Base-by-base conservation (phyloP, 1,140 invertebrate species). In the Euschistus heros region DNA sequence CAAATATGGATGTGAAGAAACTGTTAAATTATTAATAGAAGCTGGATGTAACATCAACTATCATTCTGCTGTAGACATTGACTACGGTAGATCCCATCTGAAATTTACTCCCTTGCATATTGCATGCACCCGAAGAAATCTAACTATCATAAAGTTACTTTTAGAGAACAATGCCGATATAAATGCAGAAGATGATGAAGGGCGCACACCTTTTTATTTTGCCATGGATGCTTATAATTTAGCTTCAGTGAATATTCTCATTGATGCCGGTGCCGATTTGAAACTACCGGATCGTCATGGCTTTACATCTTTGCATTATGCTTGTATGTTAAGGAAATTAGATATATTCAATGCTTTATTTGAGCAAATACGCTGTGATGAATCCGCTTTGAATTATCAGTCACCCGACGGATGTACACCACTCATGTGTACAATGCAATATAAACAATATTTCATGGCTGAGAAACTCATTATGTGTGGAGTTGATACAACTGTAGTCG, bases 331-430 rank as follows among this genome's bases (percentile, higher is more conserved):
- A 2, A 27, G 52, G 5, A 17, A 60, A 27, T 44, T 59, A 3
- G 42, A 44, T 22, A 65, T 60, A 60, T 65, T 65, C 22, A 24
- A 65, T 18, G 2, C 57, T 18, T 33, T 65, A 15, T 10, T 60
- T 4, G 30, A 37, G 5, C 42, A 44, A n/a, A 2, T 60, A 1
- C 3, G 27, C 2, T 22, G n/a, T 7, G 47, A 37, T 5, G 5
- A 33, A 37, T 2, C 14, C 47, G 14, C 42, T 22, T 13, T 59
- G 17, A 24, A 65, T 22, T 14, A 65, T 15, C 20, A 24, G 10
- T 22, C 64, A 2, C 10, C 17, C 3, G 54, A 65, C 18, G 64
- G 64, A 24, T 65, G 33, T 30, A 44, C 64, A 2, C 27, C 46
- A 2, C 30, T 65, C 10, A 65, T 65, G 64, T 52, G 42, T 37